Base-by-base conservation (phyloP, 2,888 invertebrate genomes). In the Cyrtodaria siliqua region DNA sequence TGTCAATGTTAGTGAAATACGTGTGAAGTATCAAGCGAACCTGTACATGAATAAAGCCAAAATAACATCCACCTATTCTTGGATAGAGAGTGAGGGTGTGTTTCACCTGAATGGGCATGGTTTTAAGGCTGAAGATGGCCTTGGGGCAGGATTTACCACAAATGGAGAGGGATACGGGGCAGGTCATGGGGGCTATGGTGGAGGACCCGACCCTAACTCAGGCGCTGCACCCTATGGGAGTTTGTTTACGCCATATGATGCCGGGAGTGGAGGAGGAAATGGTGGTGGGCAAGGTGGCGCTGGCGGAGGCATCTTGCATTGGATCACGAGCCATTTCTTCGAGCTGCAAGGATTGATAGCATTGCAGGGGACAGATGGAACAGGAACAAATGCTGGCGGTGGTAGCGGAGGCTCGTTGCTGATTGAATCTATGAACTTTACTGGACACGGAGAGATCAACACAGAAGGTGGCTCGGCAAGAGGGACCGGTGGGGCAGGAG, bases 261-360 rank as follows among this genome's bases (percentile, higher is more conserved):
- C 63, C 40, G 89, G 89, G 6, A 87, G 87, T 74, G 89, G 88
- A 8, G 89, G 89, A 42, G 87, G 88, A n/a, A 86, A 86, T 76
- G 87, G 87, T 23, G 53, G 42, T 24, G 87, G 86, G 33, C 56
- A 53, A 8, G 88, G 89, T 47, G 89, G 89, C 2, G 44, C 49
- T 20, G 89, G 88, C 2, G 89, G 89, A 23, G 89, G 89, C n/a
- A 53, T 75, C 3, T 76, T 89, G 16, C 69, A 74, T 53, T 88
- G 87, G 89, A 76, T 75, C n/a, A 71, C 82, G 18, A 84, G 87
- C 42, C 86, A 86, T 42, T 79, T 77, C 60, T 81, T 89, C 24
- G 87, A 88, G 66, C 78, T 88, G 16, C 82, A 88, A 72, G 89
- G 89, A 12, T 56, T 84, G 20, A 68, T 89, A 9, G 81, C 87